Evolutionary conservation across 1,140 invertebrate genomes (phyloP), one percentile per base, ranked within the genome.

Genomic region (Cotesia chilonis): DNA sequence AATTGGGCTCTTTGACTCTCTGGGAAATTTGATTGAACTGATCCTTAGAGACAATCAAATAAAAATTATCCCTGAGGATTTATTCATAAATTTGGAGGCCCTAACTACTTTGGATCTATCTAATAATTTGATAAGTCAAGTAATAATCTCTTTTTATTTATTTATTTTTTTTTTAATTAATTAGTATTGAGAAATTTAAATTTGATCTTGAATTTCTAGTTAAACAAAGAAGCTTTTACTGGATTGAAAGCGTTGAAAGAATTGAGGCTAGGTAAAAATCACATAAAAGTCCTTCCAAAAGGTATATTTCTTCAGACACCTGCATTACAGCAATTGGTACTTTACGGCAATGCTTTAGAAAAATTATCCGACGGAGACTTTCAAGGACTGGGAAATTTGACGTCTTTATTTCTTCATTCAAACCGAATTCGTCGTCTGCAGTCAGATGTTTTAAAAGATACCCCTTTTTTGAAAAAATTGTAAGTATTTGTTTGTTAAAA

Each of bases 41-140:
- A 90, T 92, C 79, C 79, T 92, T n/a, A 89, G 90, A 0, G 84
- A 88, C 3, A 92, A 92, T 82, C 87, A 87, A 74, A 84, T 92
- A 37, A 85, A 84, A 35, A 78, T 80, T 38, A 84, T 92, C 4
- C 81, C 88, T 20, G 88, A 87, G 51, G 87, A 87, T 73, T 87
- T 91, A 14, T 90, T 94, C 70, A 70, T 76, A 0, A 85, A 90
- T 38, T 81, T 93, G 63, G 85, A 82, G 5, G 69, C 72, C 28
- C 70, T 90, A 12, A 75, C 78, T 9, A 74, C 70, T 4, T 78
- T 89, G 4, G 84, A 87, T 20, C 73, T 89, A 20, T 84, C 85
- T 0, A 81, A 77, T 61, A 89, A 89, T 70, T 89, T 88, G 75
- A 89, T 94, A 76, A 83, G 84, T 47, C 78, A 77, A 51, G 85